Evolutionary conservation across 2,797 vertebrate species (phyloP), one percentile per base, ranked within the genome.

Genomic region (Triplophysa bombifrons): DNA sequence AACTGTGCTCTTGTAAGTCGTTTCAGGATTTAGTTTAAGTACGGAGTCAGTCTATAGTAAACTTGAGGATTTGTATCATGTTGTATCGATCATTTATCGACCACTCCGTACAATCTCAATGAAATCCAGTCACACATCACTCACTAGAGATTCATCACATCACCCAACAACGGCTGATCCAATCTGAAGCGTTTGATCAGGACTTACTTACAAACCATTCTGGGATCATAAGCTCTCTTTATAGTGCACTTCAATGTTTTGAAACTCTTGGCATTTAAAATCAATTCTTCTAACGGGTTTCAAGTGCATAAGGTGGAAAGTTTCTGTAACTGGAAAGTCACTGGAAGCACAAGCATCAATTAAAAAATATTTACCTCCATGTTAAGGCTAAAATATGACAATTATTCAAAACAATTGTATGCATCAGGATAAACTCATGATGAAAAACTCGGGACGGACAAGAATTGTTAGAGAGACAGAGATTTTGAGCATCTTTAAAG

Each of bases 51-150:
- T 61, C 55, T 38, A 48, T 19, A 48, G 38, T 19, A 60, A 69
- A 34, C 2, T 25, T 1, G 12, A 48, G 65, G 53, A 77, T 60
- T 69, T 19, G 7, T 17, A 13, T 61, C 25, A 51, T 17, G 19
- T 10, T 20, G 65, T 16, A 70, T 77, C 41, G 44, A 69, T 25
- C 53, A 13, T 50, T 17, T n/a, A 61, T 77, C 65, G 44, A 69
- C 19, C 25, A 12, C 48, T 44, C 25, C 30, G 3, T 17, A 11
- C 27, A 65, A 22, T 20, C 60, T 74, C 22, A 20, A 60, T 27
- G 56, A 58, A 22, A 58, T 58, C 55, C 12, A 55, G 50, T 74
- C 44, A 16, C 44, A 48, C 60, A 13, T 17, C 25, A 17, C 30
- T 38, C 60, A 38, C 7, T 7, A 46, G 27, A 74, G 46, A 51